Evolutionary conservation across 2,888 invertebrate genomes (phyloP).

Genomic region (Drosophila acutilabella): DNA sequence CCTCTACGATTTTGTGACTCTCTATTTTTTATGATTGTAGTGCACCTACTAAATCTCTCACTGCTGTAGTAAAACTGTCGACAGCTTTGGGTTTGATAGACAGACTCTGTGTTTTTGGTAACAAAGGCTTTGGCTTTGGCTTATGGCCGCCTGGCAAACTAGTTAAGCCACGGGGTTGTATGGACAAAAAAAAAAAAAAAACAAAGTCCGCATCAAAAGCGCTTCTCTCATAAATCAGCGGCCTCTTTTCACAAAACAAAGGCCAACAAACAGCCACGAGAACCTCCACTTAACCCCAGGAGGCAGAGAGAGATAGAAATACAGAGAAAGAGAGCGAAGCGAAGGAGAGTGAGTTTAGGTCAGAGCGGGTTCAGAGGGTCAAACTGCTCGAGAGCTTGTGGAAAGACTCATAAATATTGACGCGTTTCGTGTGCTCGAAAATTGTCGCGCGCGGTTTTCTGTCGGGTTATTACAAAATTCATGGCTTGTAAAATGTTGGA

Average conservation of each 20-base stretch:
- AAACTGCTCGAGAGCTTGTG: slow-evolving; percentile 5
- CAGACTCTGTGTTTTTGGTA: slow-evolving; percentile 15
- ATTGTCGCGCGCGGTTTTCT: slow-evolving; percentile 74
- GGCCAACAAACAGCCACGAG: slow-evolving; percentile 34
- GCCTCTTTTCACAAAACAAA: slow-evolving; percentile 48
- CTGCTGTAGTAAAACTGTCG: slow-evolving; percentile 23
- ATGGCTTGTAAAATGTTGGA: slow-evolving; percentile 78
- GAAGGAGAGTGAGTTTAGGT: neutral
- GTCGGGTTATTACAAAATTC: slow-evolving; percentile 74
- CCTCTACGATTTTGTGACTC: neutral
- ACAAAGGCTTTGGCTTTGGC: slow-evolving; percentile 45
- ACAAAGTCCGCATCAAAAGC: slow-evolving; percentile 51
- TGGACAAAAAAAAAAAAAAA: slow-evolving; percentile 27
- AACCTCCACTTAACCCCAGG: neutral
- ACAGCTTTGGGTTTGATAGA: slow-evolving; percentile 25
- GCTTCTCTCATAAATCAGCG: slow-evolving; percentile 56
- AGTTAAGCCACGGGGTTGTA: slow-evolving; percentile 49
- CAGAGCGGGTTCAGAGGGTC: slow-evolving; percentile 21
- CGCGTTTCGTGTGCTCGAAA: slow-evolving; percentile 65
- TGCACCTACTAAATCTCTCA: slow-evolving; percentile 36
- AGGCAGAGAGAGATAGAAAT: neutral
- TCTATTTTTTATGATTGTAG: neutral
- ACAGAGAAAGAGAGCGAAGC: neutral
- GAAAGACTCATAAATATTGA: slow-evolving; percentile 76
- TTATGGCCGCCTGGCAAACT: slow-evolving; percentile 49